phyloP scores from a whole-genome alignment of 2,797 vertebrate genomes.

The Sphenopsis melanotis region DNA sequence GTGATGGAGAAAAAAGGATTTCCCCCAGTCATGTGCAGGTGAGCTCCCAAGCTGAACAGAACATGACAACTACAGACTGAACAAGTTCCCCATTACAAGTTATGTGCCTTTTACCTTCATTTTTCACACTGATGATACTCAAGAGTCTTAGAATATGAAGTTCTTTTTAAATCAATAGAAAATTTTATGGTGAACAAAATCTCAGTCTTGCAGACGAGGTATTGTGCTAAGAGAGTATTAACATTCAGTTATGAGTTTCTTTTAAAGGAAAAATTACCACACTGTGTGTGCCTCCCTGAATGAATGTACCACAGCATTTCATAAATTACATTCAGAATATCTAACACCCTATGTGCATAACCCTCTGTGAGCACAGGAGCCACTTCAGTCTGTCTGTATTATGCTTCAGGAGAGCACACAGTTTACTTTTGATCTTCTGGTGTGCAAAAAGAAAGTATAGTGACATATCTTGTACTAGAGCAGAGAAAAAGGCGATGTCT shows the following conservation, averaged over 20 bases:
- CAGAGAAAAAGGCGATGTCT: not conserved
- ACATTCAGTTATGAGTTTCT: not conserved
- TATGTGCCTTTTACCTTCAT: not conserved
- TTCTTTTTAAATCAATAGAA: not conserved
- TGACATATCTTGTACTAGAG: fast-evolving
- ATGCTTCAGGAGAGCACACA: not conserved
- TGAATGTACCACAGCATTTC: not conserved
- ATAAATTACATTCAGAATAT: not conserved
- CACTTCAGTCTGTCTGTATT: not conserved
- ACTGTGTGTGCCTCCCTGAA: not conserved
- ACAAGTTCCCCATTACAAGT: not conserved
- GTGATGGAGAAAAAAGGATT: not conserved
- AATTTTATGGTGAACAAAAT: not conserved
- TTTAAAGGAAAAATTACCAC: not conserved
- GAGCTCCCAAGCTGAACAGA: not conserved
- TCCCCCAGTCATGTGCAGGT: not conserved
- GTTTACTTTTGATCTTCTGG: not conserved
- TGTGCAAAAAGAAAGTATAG: not conserved
- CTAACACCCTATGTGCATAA: not conserved
- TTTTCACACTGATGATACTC: not conserved
- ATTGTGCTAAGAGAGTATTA: not conserved
- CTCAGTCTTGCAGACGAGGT: not conserved
- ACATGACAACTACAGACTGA: not conserved
- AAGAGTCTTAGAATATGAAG: not conserved
- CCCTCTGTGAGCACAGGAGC: not conserved